phyloP scores from a whole-genome alignment of 2,797 vertebrate species.

The Pyrocephalus nanus region DNA sequence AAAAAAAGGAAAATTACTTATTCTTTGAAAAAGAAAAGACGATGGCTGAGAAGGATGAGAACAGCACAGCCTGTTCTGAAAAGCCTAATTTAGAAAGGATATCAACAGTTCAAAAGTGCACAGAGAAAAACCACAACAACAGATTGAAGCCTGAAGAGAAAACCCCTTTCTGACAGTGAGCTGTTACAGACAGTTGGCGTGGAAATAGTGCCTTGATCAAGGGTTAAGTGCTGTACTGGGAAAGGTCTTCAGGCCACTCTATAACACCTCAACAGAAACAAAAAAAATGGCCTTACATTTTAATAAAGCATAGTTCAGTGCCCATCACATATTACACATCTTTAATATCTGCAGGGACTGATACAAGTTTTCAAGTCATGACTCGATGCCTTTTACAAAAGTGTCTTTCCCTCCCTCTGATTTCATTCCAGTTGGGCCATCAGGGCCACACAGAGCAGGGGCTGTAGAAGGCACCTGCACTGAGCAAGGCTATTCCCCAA shows the following conservation, averaged over 20 bases:
- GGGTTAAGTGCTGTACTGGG: neutral
- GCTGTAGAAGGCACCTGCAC: neutral
- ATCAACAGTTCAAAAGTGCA: constrained; percentile 32
- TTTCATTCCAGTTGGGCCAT: neutral
- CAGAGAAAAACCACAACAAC: neutral
- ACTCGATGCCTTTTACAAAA: neutral
- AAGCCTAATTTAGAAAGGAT: neutral
- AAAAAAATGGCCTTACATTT: neutral
- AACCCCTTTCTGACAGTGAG: neutral
- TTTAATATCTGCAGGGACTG: neutral
- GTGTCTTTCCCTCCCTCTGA: neutral
- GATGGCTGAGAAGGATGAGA: neutral
- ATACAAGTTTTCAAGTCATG: neutral
- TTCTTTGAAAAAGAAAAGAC: neutral
- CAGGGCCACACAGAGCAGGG: neutral
- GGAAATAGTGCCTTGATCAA: neutral
- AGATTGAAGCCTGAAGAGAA: neutral
- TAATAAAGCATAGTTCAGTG: neutral
- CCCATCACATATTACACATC: neutral
- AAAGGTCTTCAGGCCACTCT: neutral
- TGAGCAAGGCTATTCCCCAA: neutral
- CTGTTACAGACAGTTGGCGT: neutral
- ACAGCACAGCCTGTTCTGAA: constrained; percentile 54
- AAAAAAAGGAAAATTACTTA: neutral
- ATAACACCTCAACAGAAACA: neutral